Conservation (phyloP, 2,888 invertebrate species). For the Trichopoda pennipes region DNA sequence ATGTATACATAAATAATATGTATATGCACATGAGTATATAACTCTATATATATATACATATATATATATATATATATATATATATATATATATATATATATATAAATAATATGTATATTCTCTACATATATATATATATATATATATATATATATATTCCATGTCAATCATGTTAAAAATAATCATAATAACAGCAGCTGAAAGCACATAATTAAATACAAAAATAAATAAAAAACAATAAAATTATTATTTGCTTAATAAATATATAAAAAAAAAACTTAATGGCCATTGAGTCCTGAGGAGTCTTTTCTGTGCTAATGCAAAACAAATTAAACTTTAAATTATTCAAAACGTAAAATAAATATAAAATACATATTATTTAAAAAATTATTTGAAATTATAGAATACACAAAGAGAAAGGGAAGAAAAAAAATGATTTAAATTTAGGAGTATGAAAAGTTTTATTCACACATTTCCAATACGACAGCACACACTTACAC, state of each 20-base stretch:
- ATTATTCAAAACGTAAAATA: conserved; percentile 58
- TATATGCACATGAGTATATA: too few species aligned
- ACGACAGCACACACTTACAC: conserved; percentile 14
- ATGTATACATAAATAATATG: too few species aligned
- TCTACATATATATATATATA: too few species aligned
- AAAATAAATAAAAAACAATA: conserved; percentile 29
- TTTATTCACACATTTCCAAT: conserved; percentile 36
- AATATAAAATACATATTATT: conserved; percentile 51
- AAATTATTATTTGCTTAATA: conserved; percentile 54
- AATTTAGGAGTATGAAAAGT: conserved; percentile 41
- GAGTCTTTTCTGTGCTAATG: conserved; percentile 66
- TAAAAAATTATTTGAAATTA: conserved; percentile 47
- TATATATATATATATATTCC: conserved; percentile 70
- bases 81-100: too few species aligned
- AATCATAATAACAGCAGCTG: conserved; percentile 37
- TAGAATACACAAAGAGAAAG: conserved; percentile 10
- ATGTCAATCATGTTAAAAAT: conserved; percentile 77
- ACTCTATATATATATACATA: too few species aligned
- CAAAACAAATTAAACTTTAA: conserved; percentile 58
- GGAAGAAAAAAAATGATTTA: conserved; percentile 35
- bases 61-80: too few species aligned
- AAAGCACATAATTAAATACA: conserved; percentile 33
- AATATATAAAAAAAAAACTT: conserved; percentile 43
- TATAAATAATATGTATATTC: too few species aligned
- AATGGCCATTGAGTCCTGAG: conserved; percentile 38